Base-by-base conservation (phyloP, 2,888 invertebrate species). In the Lydus trimaculatus region DNA sequence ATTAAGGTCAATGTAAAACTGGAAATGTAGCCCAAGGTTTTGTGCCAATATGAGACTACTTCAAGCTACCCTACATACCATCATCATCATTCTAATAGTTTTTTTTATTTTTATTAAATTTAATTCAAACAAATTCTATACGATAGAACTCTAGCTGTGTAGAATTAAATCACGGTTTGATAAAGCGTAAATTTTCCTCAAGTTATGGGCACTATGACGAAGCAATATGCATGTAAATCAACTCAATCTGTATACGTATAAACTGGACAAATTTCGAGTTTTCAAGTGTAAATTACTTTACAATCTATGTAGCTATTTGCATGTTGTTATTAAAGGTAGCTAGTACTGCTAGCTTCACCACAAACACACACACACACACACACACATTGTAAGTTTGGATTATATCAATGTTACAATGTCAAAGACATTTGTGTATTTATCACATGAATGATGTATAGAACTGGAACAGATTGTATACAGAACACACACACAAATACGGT, bases 161-260 rank as follows among this genome's bases (percentile, higher is more conserved):
- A 9, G 17, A 43, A 43, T 5, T 43, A 43, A 43, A 43, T 43
- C 4, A 5, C 5, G 17, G 17, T 43, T 43, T 43, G 17, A 43
- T 43, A 43, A 17, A 43, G 39, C 17, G 4, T 43, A 17, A 43
- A 43, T 39, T 39, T 39, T n/a, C n/a, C n/a, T n/a, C 6, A n/a
- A 43, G 17, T 17, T 43, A 36, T 2, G 13, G 4, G 2, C 36
- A 15, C 11, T 48, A 20, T 48, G 48, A 20, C 3, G 48, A 20
- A 20, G 48, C 48, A 48, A 48, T 48, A 48, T 48, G 20, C 48
- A 48, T 48, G 48, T 48, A 48, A 48, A 48, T 48, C 48, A 48
- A 11, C 9, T 48, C 48, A 20, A 5, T 48, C 20, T 39, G 39
- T 39, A 15, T 33, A 11, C n/a, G 5, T 20, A 48, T 17, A 48